These are phyloP conservation scores for Oscheius sp. DNA, from an alignment of 2,888 invertebrate species.

Conservation along the genomic window DNA sequence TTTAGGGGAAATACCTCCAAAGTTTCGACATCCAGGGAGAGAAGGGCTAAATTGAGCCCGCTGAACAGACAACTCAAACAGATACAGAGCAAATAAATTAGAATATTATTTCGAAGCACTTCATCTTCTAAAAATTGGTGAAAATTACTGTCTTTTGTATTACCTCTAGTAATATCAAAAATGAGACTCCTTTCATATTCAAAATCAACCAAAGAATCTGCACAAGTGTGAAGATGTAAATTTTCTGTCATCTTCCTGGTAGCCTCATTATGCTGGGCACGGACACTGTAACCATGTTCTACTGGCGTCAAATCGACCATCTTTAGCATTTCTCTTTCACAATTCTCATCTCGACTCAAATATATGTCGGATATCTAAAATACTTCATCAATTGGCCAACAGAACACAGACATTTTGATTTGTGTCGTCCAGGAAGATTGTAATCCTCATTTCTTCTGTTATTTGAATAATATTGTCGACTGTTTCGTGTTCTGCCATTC, in stretches of 20 bases:
- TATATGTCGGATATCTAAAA: background rate
- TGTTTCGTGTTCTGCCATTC: background rate
- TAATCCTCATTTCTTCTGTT: too few relatives aligned
- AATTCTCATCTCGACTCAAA: conserved; percentile 20
- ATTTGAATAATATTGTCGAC: background rate
- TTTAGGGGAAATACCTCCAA: too few relatives aligned
- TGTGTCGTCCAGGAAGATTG: background rate
- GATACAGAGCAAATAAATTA: conserved; percentile 1
- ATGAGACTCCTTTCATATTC: background rate
- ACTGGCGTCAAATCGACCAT: background rate
- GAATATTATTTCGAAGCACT: background rate
- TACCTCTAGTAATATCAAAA: background rate
- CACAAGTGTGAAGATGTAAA: background rate
- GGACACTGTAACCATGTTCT: background rate
- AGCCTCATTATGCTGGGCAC: background rate
- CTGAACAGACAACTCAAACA: conserved; percentile 22
- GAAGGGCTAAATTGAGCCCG: conserved; percentile 28
- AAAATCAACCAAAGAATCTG: background rate
- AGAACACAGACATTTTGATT: background rate
- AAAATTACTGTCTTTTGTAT: background rate
- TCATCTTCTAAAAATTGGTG: conserved; percentile 10
- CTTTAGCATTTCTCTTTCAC: background rate
- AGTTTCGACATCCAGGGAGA: conserved; percentile 23
- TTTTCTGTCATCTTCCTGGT: background rate
- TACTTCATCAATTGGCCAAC: too few relatives aligned